Evolutionary conservation across 2,888 invertebrate species (phyloP).

Genomic region (Druceiella hillmani): DNA sequence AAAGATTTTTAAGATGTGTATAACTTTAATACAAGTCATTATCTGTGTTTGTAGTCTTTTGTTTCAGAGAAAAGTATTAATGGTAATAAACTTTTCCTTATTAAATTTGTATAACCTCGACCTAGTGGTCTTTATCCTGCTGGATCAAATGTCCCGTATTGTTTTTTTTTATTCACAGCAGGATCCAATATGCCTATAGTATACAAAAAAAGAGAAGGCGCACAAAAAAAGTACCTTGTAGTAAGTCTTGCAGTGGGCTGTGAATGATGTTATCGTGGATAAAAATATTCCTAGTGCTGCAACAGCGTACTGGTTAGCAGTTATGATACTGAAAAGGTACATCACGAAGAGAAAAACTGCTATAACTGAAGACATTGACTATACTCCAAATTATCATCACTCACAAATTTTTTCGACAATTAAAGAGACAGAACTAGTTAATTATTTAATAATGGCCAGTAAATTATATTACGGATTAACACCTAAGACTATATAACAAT

Average conservation of each 20-base stretch:
- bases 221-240: constrained; percentile 16
- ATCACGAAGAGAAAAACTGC: constrained; percentile 13
- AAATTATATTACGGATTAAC: constrained; percentile 25
- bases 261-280: constrained; percentile 12
- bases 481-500: constrained; percentile 23
- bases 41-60: too few species aligned
- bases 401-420: constrained; percentile 18
- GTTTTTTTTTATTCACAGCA: too few species aligned
- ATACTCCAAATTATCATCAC: constrained; percentile 15
- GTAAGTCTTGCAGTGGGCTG: too few species aligned
- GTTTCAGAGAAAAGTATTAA: too few species aligned
- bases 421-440: constrained; percentile 16
- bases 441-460: constrained; percentile 19
- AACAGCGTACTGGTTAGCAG: constrained; percentile 8
- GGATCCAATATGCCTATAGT: constrained; percentile 13
- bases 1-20: too few species aligned
- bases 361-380: constrained; percentile 9
- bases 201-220: constrained; percentile 18
- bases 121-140: constrained; percentile 16
- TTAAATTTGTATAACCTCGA: constrained; percentile 16
- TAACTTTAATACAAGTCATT: too few species aligned
- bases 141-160: constrained; percentile 15
- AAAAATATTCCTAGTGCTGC: constrained; percentile 14
- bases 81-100: constrained; percentile 11
- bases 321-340: constrained; percentile 16